Conservation (phyloP, 1,140 invertebrate species). For the Calephelis virginiensis region DNA sequence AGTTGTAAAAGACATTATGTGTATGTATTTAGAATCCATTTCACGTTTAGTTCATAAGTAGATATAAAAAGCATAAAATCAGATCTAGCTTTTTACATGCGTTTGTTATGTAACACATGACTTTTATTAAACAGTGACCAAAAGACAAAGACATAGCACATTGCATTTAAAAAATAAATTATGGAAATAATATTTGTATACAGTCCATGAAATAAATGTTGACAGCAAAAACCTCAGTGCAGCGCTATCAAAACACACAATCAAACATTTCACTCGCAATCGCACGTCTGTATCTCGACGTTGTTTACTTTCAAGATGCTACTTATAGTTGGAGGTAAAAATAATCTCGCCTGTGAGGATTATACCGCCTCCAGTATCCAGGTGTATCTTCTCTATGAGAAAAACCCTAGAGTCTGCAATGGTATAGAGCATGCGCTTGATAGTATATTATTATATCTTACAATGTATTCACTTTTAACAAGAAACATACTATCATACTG, state of each 20-base stretch:
- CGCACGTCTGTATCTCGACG: slow-evolving; percentile 42
- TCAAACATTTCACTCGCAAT: slow-evolving; percentile 7
- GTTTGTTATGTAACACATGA: too few relatives aligned
- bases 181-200: background rate
- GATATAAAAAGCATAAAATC: too few relatives aligned
- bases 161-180: background rate
- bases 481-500: too few relatives aligned
- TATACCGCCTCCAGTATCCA: slow-evolving; percentile 50
- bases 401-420: slow-evolving; percentile 5
- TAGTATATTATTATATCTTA: too few relatives aligned
- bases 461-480: too few relatives aligned
- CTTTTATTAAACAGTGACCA: too few relatives aligned
- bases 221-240: background rate
- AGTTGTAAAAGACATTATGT: too few relatives aligned
- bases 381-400: slow-evolving; percentile 46
- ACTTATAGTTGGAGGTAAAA: slow-evolving; percentile 49
- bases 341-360: slow-evolving; percentile 54
- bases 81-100: too few relatives aligned
- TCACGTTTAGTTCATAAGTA: too few relatives aligned
- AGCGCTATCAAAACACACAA: slow-evolving; percentile 8
- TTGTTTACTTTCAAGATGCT: slow-evolving; percentile 42
- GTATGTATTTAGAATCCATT: too few relatives aligned
- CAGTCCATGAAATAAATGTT: background rate
- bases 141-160: too few relatives aligned
- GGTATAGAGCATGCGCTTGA: background rate